These are phyloP conservation scores for Microctenopoma lineatum DNA, from an alignment of 2,797 vertebrate species.

Conservation along the genomic window DNA sequence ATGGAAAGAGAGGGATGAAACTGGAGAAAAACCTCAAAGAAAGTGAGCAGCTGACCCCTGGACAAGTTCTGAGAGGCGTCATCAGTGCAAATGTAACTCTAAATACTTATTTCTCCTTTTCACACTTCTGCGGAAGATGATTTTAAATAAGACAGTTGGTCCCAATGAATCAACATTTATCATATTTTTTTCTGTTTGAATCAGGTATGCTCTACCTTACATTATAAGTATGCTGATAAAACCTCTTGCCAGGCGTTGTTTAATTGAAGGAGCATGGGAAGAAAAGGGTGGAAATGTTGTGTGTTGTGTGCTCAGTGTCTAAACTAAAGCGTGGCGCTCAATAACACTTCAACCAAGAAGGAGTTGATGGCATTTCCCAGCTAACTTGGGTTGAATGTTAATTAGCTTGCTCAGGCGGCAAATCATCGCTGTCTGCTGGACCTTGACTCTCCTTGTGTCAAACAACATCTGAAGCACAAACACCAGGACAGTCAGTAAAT, in stretches of 20 bases:
- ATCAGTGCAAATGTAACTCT: constrained; percentile 17
- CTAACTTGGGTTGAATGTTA: constrained; percentile 47
- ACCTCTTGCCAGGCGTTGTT: constrained; percentile 12
- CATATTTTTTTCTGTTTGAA: constrained; percentile 1
- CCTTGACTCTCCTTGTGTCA: constrained; percentile 39
- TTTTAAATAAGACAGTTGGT: constrained; percentile 43
- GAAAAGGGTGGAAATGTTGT: constrained; percentile 40
- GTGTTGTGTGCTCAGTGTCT: constrained; percentile 27
- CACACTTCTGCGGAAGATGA: neutral
- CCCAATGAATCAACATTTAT: constrained; percentile 34
- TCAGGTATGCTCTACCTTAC: constrained; percentile 18
- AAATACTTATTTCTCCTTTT: neutral
- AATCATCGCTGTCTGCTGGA: constrained; percentile 43
- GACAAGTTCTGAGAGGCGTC: constrained; percentile 23
- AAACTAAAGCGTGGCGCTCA: constrained; percentile 26
- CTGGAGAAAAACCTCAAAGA: constrained; percentile 16
- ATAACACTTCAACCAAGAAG: constrained; percentile 7
- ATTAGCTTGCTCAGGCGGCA: constrained; percentile 11
- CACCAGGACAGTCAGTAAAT: constrained; percentile 40
- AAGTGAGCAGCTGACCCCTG: constrained; percentile 5
- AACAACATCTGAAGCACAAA: constrained; percentile 39
- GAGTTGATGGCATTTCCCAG: constrained; percentile 37
- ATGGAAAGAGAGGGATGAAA: constrained; percentile 8
- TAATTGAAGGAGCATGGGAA: constrained; percentile 20
- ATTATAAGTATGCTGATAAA: constrained; percentile 14